Base-by-base conservation (phyloP, 2,113 vertebrate genomes). In the Spea bombifrons region DNA sequence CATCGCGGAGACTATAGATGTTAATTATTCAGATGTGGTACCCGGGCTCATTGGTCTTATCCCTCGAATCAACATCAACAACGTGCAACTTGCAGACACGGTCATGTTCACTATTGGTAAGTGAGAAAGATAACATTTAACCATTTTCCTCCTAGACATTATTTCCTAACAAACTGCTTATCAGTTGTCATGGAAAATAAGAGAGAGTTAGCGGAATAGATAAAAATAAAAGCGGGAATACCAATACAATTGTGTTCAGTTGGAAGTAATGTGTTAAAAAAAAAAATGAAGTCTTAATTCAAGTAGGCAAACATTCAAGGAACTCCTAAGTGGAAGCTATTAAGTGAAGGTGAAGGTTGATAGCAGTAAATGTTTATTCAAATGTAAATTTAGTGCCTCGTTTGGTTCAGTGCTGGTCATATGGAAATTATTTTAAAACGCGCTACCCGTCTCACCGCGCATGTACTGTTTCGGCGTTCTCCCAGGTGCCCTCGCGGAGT, bases 21-120 rank as follows among this genome's bases (percentile, higher is more conserved):
- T 99, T 48, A 99, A 99, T 85, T 98, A 99, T 87, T 99, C 97
- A 0, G 97, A 99, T 0, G 97, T 99, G 83, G 98, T 99, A 83
- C 97, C 97, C 0, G 97, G 97, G 8, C 92, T 99, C 79, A 99
- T 99, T 1, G 97, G 97, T 66, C 96, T 99, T 84, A 99, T 99
- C 83, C 97, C 97, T 30, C 90, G 97, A 73, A 99, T 99, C 90
- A 99, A 86, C 90, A 98, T 99, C 91, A 98, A 94, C 92, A 99
- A 99, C 0, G 94, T 99, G 81, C 97, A 99, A 84, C 94, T 99
- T 44, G 97, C 97, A 0, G 97, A 99, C 86, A 99, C 97, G 0
- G 96, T 99, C 86, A 99, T 99, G 97, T 99, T 99, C 89, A 99
- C 97, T n/a, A 99, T 99, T 0, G 97, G 97, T 99, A 88, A 92